These are phyloP conservation scores for Vidua chalybeata DNA, from an alignment of 2,113 vertebrate genomes.

Conservation along the genomic window DNA sequence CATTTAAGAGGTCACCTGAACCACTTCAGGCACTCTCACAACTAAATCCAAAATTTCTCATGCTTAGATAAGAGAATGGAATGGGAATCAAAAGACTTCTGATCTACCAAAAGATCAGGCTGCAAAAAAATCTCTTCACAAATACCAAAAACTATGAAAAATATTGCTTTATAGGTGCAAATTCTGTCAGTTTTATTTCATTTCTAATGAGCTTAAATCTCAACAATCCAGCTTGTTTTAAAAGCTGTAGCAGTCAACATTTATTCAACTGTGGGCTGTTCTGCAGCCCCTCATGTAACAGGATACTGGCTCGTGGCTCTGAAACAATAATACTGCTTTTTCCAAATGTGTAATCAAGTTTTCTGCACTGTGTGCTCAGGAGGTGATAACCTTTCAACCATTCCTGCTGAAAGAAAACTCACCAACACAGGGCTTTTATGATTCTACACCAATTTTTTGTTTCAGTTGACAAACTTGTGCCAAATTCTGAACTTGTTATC, in stretches of 20 bases:
- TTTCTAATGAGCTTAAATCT: background rate
- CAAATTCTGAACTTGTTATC: background rate
- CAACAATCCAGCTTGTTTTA: background rate
- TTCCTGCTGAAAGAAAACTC: background rate
- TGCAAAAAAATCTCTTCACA: background rate
- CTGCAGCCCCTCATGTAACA: background rate
- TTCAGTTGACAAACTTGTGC: background rate
- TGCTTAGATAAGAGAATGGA: background rate
- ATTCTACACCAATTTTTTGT: background rate
- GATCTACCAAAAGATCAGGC: background rate
- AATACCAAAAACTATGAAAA: background rate
- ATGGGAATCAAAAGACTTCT: background rate
- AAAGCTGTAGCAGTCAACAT: background rate
- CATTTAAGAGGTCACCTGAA: background rate
- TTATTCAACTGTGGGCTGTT: background rate
- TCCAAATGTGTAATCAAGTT: background rate
- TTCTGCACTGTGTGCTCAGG: rapidly evolving
- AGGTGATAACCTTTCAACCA: background rate
- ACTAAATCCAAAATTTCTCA: background rate
- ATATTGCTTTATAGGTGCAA: background rate
- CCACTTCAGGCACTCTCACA: background rate
- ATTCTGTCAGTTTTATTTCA: rapidly evolving
- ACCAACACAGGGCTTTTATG: background rate
- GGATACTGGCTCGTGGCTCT: background rate
- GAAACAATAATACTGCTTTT: background rate